Percentiles rank a stretch among this genome's conserved stretches.
Evolutionary conservation across 2,797 vertebrate genomes (phyloP).

Genomic region (Ctenopoma multispine): DNA sequence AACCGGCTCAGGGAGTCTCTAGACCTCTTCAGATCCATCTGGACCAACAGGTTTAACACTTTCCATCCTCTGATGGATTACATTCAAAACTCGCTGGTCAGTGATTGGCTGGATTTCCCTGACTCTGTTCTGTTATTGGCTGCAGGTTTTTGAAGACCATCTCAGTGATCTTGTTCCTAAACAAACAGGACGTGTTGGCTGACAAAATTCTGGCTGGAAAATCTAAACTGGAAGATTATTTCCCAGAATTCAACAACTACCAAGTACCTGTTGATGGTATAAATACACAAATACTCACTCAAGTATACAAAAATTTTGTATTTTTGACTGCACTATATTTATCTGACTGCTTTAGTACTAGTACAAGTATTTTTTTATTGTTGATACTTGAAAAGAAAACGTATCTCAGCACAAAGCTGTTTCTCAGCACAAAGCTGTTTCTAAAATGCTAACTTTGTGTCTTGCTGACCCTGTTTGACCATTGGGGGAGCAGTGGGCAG

Average conservation of each 20-base stretch:
- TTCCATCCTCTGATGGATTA: slow-evolving; percentile 15
- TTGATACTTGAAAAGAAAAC: neutral
- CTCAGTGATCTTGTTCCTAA: slow-evolving; percentile 97
- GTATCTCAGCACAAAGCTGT: too few species aligned
- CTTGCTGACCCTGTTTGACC: too few species aligned
- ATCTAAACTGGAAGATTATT: slow-evolving; percentile 99
- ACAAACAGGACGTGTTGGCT: slow-evolving; percentile 98
- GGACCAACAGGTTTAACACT: slow-evolving; percentile 93
- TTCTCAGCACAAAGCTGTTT: too few species aligned
- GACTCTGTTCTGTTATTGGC: slow-evolving; percentile 38
- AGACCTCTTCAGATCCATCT: slow-evolving; percentile 97
- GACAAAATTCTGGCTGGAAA: slow-evolving; percentile 98
- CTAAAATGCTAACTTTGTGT: too few species aligned
- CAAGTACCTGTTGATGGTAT: slow-evolving; percentile 92
- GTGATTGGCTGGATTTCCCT: neutral
- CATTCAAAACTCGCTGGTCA: slow-evolving; percentile 47
- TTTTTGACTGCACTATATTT: too few species aligned
- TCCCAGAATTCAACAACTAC: slow-evolving; percentile 93
- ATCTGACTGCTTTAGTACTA: too few species aligned
- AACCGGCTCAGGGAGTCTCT: slow-evolving; percentile 96
- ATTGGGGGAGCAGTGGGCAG: too few species aligned
- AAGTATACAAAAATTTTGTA: too few species aligned
- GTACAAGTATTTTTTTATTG: neutral
- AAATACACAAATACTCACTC: too few species aligned
- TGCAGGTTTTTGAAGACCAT: slow-evolving; percentile 96